Evolutionary conservation across 2,797 vertebrate genomes (phyloP).

Genomic region (Rousettus madagascariensis): DNA sequence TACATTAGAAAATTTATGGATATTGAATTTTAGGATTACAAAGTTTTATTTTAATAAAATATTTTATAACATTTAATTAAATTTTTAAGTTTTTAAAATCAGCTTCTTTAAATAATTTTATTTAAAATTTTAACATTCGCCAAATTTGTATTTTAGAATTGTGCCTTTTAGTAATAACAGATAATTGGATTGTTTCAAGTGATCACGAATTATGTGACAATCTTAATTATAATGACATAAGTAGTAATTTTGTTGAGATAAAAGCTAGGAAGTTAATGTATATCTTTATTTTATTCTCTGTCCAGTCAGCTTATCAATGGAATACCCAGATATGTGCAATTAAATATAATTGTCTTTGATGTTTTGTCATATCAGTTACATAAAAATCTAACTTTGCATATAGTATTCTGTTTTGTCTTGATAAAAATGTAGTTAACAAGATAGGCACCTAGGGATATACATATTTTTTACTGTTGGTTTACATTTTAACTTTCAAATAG

Average conservation of each 20-base stretch:
- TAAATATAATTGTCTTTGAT: not conserved
- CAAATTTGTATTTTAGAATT: constrained; percentile 19
- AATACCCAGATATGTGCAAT: not conserved
- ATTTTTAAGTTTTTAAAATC: not conserved
- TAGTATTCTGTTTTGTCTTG: not conserved
- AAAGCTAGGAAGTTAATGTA: not conserved
- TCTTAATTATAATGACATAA: not conserved
- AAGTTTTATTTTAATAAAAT: not conserved
- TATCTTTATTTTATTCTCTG: not conserved
- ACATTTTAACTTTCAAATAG: not conserved
- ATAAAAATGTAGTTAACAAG: not conserved
- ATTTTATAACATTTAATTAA: not conserved
- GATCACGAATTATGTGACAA: not conserved
- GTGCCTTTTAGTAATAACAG: not conserved
- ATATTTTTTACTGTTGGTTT: not conserved
- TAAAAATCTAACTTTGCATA: not conserved
- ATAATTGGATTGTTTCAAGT: not conserved
- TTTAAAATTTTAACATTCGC: not conserved
- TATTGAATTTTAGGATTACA: not conserved
- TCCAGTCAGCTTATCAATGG: not conserved
- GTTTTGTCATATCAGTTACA: not conserved
- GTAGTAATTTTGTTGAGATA: not conserved
- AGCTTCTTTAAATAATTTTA: not conserved
- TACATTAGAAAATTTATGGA: not conserved
- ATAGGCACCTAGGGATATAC: not conserved